Conservation (phyloP, 2,113 vertebrate species). For the Gymnobelideus leadbeateri region DNA sequence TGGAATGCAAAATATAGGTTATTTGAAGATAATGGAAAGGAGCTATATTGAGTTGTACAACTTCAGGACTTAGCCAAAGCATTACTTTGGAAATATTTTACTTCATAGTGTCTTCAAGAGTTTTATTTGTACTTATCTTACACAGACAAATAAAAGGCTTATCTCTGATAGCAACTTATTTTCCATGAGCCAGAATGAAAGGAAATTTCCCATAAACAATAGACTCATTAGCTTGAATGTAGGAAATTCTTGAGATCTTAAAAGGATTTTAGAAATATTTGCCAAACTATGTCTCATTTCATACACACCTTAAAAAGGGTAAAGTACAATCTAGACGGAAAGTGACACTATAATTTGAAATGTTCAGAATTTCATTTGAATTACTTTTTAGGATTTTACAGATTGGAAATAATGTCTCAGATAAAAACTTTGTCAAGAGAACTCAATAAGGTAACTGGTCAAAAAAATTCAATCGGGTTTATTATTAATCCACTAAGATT, state of each 20-base stretch:
- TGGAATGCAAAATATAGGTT: neutral
- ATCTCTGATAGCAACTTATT: neutral
- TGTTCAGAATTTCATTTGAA: neutral
- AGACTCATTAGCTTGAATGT: neutral
- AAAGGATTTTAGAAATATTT: neutral
- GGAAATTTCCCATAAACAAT: neutral
- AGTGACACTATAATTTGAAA: neutral
- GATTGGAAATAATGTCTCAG: neutral
- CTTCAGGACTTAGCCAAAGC: neutral
- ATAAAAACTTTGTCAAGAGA: neutral
- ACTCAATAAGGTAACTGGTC: neutral
- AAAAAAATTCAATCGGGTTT: neutral
- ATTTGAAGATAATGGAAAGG: neutral
- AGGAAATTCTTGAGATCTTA: neutral
- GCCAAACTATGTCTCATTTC: neutral
- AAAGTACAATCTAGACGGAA: neutral
- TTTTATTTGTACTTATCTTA: neutral
- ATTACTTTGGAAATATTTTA: neutral
- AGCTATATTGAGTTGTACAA: neutral
- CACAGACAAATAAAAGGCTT: neutral
- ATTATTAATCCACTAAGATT: neutral
- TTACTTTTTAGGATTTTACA: neutral
- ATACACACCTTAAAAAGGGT: neutral
- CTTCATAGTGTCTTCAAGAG: neutral
- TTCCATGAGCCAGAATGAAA: neutral